These are phyloP conservation scores for Gambelia wislizenii DNA, from an alignment of 2,797 vertebrate genomes.

Conservation along the genomic window DNA sequence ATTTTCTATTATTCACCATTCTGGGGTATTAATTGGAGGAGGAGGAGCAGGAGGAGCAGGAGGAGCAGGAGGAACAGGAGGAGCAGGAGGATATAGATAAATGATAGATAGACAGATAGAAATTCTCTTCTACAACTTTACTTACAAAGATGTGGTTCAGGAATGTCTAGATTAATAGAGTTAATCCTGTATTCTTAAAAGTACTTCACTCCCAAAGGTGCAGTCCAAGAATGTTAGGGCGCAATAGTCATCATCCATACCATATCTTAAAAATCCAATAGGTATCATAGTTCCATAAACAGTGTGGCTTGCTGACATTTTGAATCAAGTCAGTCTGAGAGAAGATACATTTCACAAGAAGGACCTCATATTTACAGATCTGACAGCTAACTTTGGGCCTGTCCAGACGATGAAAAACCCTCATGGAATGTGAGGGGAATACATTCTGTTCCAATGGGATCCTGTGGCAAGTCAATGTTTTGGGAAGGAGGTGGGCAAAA, in stretches of 20 bases:
- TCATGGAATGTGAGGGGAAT: too few species aligned
- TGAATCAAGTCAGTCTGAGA: neutral
- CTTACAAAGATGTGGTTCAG: neutral
- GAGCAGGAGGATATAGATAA: too few species aligned
- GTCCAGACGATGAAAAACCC: too few species aligned
- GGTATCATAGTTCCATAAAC: neutral
- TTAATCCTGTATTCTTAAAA: neutral
- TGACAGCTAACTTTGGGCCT: neutral
- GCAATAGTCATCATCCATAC: neutral
- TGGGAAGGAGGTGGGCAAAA: too few species aligned
- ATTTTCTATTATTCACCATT: neutral
- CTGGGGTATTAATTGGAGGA: neutral
- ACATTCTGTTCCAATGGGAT: too few species aligned
- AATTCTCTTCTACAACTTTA: neutral
- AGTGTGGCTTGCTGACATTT: neutral
- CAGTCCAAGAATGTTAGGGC: neutral
- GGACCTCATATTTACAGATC: neutral
- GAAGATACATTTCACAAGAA: neutral
- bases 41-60: too few species aligned
- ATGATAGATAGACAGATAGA: neutral
- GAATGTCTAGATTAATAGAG: neutral
- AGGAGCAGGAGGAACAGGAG: too few species aligned
- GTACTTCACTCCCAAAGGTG: neutral
- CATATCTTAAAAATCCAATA: neutral
- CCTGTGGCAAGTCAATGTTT: too few species aligned